Conservation (phyloP, 2,797 vertebrate genomes). For the Ptychadena robeensis region DNA sequence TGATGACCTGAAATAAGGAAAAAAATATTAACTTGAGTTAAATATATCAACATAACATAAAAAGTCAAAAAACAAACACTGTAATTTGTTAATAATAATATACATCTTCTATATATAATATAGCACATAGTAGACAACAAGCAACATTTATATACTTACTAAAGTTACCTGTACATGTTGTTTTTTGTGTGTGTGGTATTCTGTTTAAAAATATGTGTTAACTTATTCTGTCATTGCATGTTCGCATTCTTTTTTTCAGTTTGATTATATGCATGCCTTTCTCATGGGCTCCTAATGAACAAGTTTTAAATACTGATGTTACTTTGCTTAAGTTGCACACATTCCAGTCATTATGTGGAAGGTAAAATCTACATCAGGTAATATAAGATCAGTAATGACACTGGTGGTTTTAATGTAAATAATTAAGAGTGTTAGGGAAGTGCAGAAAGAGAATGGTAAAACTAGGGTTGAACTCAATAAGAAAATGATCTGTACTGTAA, state of each 20-base stretch:
- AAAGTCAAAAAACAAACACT: background rate
- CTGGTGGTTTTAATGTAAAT: slow-evolving; percentile 49
- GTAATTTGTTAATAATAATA: background rate
- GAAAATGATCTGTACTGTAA: slow-evolving; percentile 60
- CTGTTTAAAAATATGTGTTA: no score
- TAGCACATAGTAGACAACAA: no score
- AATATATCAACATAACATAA: no score
- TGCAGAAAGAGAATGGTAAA: slow-evolving; percentile 20
- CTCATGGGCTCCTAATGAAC: slow-evolving; percentile 16
- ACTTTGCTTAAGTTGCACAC: slow-evolving; percentile 21
- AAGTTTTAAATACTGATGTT: slow-evolving; percentile 51
- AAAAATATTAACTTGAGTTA: no score
- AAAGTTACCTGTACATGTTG: no score
- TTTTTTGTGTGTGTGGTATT: no score
- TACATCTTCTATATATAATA: no score
- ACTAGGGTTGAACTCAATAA: slow-evolving; percentile 36
- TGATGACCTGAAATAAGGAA: slow-evolving; percentile 71
- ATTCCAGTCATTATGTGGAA: slow-evolving; percentile 27
- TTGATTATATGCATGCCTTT: background rate
- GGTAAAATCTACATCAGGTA: slow-evolving; percentile 50
- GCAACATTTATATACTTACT: no score
- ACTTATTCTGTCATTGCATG: no score
- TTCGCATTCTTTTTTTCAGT: no score
- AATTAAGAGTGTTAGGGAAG: slow-evolving; percentile 44
- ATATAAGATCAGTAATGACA: slow-evolving; percentile 56